Evolutionary conservation across 2,113 vertebrate genomes (phyloP).

Genomic region (Bos indicus): DNA sequence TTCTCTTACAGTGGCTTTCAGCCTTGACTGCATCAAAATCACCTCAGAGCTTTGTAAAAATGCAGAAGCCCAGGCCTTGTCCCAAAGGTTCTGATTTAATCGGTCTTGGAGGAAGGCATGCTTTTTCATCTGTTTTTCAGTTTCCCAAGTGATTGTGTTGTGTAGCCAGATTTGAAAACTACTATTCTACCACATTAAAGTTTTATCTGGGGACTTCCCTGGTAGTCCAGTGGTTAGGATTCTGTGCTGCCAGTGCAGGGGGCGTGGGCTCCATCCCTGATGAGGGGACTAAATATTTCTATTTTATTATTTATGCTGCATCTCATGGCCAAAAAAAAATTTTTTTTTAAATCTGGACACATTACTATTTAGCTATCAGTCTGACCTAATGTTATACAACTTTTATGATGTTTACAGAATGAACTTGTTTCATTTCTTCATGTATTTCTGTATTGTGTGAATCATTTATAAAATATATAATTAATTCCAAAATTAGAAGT

Average conservation of each 20-base stretch:
- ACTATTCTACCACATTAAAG: not conserved
- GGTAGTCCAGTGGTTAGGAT: not conserved
- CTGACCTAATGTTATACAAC: not conserved
- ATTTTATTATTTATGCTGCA: not conserved
- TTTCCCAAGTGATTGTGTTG: not conserved
- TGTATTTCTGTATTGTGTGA: not conserved
- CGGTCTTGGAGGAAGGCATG: not conserved
- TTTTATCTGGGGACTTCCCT: not conserved
- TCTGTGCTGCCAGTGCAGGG: not conserved
- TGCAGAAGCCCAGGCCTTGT: not conserved
- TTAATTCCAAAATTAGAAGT: not conserved
- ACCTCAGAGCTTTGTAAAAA: not conserved
- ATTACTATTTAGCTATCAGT: not conserved
- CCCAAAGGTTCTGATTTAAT: not conserved
- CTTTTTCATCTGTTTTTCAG: not conserved
- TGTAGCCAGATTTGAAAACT: not conserved
- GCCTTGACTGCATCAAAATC: not conserved
- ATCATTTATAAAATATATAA: not conserved
- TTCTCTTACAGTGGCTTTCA: not conserved
- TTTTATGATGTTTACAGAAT: not conserved
- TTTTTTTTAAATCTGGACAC: not conserved
- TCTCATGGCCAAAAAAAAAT: not conserved
- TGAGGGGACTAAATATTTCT: not conserved
- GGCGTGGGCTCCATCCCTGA: not conserved
- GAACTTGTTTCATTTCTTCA: not conserved